Evolutionary conservation across 2,797 vertebrate species (phyloP), one percentile per base, ranked within the genome.

Genomic region (Cyclura pinguis): DNA sequence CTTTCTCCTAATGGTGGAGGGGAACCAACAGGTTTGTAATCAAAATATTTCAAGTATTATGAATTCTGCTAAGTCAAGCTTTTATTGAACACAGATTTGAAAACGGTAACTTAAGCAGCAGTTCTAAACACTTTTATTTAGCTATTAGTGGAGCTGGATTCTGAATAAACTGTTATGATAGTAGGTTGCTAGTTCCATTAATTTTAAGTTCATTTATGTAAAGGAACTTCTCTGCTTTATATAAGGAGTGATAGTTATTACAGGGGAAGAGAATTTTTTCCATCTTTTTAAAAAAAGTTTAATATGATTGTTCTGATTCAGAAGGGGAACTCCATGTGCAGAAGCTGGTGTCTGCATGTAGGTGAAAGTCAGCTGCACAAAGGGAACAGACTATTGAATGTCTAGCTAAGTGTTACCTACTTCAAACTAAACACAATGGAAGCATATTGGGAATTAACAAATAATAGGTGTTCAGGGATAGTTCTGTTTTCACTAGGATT

Each of bases 1-100:
- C 98, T 99, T 86, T 98, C 98, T 87, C 98, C 99, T n/a, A 98
- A 96, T 14, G 98, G 98, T 87, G 99, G 99, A 73, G 98, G 98
- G 52, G 99, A 99, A 88, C 99, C 99, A 88, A 97, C 98, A 97
- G 99, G 99, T 99, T 73, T 95, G 97, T 96, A 72, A 0, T 13
- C 67, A 14, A 27, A 0, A 0, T 84, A 50, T 52, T 32, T 78
- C 47, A 35, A 72, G 32, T 42, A 29, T n/a, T n/a, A 81, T 81
- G 12, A 29, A 47, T 20, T 88, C 7, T 73, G 20, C 24, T 42
- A 82, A 13, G 73, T 22, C 35, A 24, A 80, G 38, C 59, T 73
- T 88, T 29, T 12, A 2, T 7, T 81, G 14, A 88, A 42, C 50
- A 57, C 29, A 80, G 47, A 32, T 22, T 50, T 64, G 22, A 20